Evolutionary conservation across 1,140 invertebrate species (phyloP), one percentile per base, ranked within the genome.

Genomic region (Zaprionus nigranus): DNA sequence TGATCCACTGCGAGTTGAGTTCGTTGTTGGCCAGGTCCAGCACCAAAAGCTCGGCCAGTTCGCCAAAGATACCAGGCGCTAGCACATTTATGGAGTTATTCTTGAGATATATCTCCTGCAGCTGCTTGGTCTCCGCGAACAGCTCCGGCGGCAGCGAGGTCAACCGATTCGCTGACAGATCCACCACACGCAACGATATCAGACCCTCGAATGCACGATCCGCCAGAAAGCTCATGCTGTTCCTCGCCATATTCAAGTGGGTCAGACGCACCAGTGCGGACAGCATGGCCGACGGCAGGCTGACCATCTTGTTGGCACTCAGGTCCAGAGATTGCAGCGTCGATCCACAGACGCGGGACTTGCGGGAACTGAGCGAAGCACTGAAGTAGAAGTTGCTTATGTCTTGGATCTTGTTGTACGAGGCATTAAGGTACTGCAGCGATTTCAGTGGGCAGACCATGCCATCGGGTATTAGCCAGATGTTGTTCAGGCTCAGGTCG

Each of bases 71-170:
- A 2, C 97, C 97, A 0, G 97, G 97, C 22, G 97, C 97, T 5
- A 98, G 87, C 1, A 98, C 96, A 81, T 96, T 96, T 26, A 98
- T 95, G n/a, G 96, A 96, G 93, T 98, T 98, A 84, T 97, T 97
- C 79, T 96, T 95, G 30, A 98, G 92, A 92, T 97, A 96, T 78
- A 98, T 95, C 93, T 98, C 96, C 90, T 96, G 95, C 34, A 98
- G 93, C 75, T 97, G 96, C 76, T 96, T 94, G 12, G 96, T 95
- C 83, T 97, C 96, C 58, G 95, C 94, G 84, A 98, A 98, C 61
- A 98, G 93, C 92, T 97, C 96, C 11, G 96, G 97, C 30, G 97
- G 97, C 78, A 98, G 93, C 83, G 96, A 97, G 49, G 95, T 95
- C 67, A 98, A 93, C 68, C 96, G 95, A 93, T 98, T 98, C 81